Conservation (phyloP, 2,113 vertebrate genomes). For the Cacatua alba region DNA sequence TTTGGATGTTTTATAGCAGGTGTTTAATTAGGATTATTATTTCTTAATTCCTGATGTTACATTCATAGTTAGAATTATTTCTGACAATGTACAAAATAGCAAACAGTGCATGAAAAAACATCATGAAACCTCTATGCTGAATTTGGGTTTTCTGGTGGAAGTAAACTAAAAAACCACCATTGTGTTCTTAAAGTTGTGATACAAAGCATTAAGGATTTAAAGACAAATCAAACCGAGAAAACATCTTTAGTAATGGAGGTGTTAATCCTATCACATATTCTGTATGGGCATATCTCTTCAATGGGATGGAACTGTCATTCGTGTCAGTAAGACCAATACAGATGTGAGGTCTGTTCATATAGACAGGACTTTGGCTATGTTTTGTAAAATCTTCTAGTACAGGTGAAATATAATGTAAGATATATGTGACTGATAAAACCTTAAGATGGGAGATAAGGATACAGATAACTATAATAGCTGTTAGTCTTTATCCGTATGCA, state of each 20-base stretch:
- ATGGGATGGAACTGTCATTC: background rate
- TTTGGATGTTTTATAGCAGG: background rate
- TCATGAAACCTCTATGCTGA: background rate
- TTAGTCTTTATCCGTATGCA: background rate
- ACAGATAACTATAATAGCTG: background rate
- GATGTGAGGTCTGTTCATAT: background rate
- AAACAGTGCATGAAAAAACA: background rate
- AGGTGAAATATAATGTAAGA: background rate
- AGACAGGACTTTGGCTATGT: background rate
- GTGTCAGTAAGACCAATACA: background rate
- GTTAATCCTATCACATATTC: background rate
- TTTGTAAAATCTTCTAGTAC: background rate
- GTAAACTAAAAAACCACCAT: background rate
- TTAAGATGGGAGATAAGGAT: background rate
- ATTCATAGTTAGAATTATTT: background rate
- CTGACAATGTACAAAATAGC: background rate
- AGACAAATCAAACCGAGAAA: background rate
- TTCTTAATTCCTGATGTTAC: background rate
- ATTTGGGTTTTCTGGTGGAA: background rate
- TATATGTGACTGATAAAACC: background rate
- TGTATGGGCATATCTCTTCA: background rate
- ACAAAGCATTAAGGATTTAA: background rate
- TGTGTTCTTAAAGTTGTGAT: background rate
- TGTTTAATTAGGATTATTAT: background rate
- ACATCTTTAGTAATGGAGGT: background rate